Base-by-base conservation (phyloP, 2,888 invertebrate genomes). In the Epinotia bilunana region DNA sequence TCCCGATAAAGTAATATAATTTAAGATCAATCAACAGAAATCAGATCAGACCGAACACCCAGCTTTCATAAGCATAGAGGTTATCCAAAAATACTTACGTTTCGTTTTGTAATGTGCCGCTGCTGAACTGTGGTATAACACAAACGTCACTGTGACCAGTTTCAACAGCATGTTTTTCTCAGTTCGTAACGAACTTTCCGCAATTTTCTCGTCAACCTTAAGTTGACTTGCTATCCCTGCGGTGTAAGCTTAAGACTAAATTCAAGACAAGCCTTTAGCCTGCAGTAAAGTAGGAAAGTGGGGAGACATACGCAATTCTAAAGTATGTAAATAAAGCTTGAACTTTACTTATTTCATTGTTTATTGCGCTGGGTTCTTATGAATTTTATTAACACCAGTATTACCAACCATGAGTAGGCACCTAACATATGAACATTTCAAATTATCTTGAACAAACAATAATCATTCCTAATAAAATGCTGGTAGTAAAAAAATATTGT, bases 251-350 rank as follows among this genome's bases (percentile, higher is more conserved):
- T 80, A 85, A 89, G 86, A 91, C 91, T 91, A 90, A 89, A 84
- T 83, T 87, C 83, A 72, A 75, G 84, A 81, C 80, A 81, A 39
- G 82, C 81, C 83, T 81, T 84, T 82, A 84, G 82, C 82, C 81
- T 85, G 84, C 85, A 85, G 85, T 84, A 84, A 79, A 71, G 79
- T 72, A 72, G 72, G 75, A 78, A 87, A 88, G 92, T 86, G 93
- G 92, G 93, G 93, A 85, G 86, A 76, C 76, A 78, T 86, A 87
- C 90, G 92, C 92, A 93, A 92, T 92, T 90, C 88, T 89, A 84
- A 87, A 86, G 88, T 89, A 89, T 89, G 91, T 89, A 91, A 93
- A 92, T 90, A 92, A 88, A 88, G 86, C 83, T 87, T 89, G 86
- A 91, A 90, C 86, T 88, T 90, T 83, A 81, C 79, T 81, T 81